Percentiles rank a stretch among this genome's conserved stretches.
These are phyloP conservation scores for Ceratina calcarata DNA, from an alignment of 1,140 invertebrate species.

Conservation along the genomic window DNA sequence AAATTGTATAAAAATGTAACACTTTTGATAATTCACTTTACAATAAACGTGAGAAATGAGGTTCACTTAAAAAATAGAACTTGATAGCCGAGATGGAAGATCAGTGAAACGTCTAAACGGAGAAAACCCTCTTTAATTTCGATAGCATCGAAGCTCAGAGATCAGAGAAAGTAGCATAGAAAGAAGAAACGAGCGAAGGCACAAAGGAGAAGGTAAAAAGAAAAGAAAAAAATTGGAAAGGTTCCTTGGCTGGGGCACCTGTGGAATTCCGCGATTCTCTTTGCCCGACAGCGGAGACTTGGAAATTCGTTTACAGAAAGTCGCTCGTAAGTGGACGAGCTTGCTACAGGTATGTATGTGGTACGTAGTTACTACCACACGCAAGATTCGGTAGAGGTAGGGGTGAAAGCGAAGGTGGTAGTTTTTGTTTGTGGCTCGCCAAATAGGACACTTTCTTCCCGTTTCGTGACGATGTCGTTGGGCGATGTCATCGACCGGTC, in stretches of 20 bases:
- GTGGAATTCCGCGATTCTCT: constrained; percentile 64
- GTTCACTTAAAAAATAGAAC: no score
- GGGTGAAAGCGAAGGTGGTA: not conserved
- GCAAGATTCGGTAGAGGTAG: constrained; percentile 3
- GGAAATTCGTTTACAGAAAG: constrained; percentile 63
- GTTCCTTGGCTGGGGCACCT: constrained; percentile 55
- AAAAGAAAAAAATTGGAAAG: constrained; percentile 29
- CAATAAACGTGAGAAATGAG: no score
- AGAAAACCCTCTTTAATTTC: not conserved
- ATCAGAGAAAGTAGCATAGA: not conserved
- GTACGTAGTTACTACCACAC: not conserved
- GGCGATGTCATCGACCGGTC: constrained; percentile 15
- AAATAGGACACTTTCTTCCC: constrained; percentile 34
- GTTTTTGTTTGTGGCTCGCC: constrained; percentile 39
- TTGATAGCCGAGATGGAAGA: not conserved
- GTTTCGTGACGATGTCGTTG: not conserved
- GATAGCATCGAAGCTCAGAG: constrained; percentile 2
- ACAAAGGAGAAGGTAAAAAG: constrained; percentile 2
- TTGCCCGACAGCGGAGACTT: constrained; percentile 43
- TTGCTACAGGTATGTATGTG: constrained; percentile 45
- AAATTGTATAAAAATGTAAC: no score
- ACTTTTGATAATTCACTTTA: no score
- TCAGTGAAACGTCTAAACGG: not conserved
- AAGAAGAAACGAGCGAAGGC: not conserved
- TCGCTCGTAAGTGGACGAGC: constrained; percentile 49